Evolutionary conservation across 2,113 vertebrate genomes (phyloP).

Genomic region (Macroglossus sobrinus): DNA sequence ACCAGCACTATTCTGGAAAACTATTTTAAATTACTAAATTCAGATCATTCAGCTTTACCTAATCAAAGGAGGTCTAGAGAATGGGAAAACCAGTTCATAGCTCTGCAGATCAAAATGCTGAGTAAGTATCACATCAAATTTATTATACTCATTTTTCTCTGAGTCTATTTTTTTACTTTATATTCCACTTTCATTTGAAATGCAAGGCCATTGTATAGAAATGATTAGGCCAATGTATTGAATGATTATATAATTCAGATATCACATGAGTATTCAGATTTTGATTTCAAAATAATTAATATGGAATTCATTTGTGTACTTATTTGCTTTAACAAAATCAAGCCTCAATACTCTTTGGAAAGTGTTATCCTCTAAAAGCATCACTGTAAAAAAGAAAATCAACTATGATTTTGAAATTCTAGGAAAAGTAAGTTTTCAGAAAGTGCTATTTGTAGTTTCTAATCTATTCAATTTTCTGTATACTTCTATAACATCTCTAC

Average conservation of each 20-base stretch:
- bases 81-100: slow-evolving; percentile 94
- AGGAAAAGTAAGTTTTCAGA: not conserved
- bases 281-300: slow-evolving; percentile 26
- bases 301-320: slow-evolving; percentile 14
- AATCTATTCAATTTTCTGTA: not conserved
- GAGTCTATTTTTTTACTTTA: not conserved
- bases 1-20: slow-evolving; percentile 94
- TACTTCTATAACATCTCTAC: not conserved
- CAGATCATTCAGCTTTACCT: slow-evolving; percentile 90
- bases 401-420: not conserved
- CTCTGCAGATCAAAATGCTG: slow-evolving; percentile 96
- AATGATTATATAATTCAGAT: slow-evolving; percentile 4
- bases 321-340: slow-evolving; percentile 6
- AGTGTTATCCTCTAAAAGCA: not conserved
- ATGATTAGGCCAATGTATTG: too few relatives aligned
- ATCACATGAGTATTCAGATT: not conserved
- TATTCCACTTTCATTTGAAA: slow-evolving; percentile 18
- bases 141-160: not conserved
- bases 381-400: not conserved
- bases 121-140: slow-evolving; percentile 84
- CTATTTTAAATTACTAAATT: slow-evolving; percentile 98
- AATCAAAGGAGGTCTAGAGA: slow-evolving; percentile 84
- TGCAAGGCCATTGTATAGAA: not conserved
- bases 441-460: not conserved
- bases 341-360: not conserved